These are phyloP conservation scores for Pongo abelii DNA, from an alignment of 2,113 vertebrate species.

Conservation along the genomic window DNA sequence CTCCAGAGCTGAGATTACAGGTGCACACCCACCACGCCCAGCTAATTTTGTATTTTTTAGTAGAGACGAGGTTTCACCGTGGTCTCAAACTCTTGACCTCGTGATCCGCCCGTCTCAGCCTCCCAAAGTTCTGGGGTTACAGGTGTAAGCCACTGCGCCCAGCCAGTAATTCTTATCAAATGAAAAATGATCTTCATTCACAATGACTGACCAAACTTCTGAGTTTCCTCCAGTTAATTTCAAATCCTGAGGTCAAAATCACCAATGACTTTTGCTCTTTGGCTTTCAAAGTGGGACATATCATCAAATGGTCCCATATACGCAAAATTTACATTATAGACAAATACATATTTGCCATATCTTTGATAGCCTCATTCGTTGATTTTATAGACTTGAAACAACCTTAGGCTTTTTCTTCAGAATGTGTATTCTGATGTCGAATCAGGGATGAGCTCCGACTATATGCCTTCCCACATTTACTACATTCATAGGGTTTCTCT, in stretches of 20 bases:
- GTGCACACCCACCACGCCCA: fast-evolving
- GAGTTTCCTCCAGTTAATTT: not conserved
- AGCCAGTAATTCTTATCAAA: not conserved
- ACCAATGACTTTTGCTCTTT: not conserved
- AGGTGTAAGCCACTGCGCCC: too few species aligned
- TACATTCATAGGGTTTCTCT: slow-evolving; percentile 76
- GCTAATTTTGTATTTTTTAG: too few species aligned
- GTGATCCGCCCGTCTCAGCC: too few species aligned
- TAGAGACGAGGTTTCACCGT: too few species aligned
- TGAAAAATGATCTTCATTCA: not conserved
- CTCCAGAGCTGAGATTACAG: too few species aligned
- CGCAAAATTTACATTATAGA: not conserved
- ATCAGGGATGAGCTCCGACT: slow-evolving; percentile 72
- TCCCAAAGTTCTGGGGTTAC: too few species aligned
- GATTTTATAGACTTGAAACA: not conserved
- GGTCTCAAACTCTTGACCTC: too few species aligned
- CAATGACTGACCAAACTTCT: not conserved
- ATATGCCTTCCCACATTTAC: slow-evolving; percentile 71
- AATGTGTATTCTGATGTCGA: slow-evolving; percentile 68
- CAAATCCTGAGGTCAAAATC: not conserved
- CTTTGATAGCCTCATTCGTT: not conserved
- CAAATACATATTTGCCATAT: not conserved
- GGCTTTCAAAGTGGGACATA: not conserved
- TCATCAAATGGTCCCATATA: not conserved
- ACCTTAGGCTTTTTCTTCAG: slow-evolving; percentile 20